These are phyloP conservation scores for Drosophila meridionalis DNA, from an alignment of 2,888 invertebrate species.

Conservation along the genomic window DNA sequence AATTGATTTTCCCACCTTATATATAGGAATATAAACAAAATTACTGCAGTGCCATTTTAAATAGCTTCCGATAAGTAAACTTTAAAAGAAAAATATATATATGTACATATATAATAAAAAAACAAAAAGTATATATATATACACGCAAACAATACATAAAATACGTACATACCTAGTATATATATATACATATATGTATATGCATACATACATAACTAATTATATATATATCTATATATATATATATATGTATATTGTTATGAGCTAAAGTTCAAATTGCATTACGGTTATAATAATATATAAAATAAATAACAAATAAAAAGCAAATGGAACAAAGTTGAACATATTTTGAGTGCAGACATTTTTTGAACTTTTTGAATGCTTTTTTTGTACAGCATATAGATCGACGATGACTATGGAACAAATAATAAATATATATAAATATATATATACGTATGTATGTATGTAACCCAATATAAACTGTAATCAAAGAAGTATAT, in stretches of 20 bases:
- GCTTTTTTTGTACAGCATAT: conserved; percentile 69
- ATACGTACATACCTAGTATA: conserved; percentile 58
- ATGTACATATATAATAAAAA: conserved; percentile 19
- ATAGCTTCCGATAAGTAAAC: conserved; percentile 82
- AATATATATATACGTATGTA: conserved; percentile 19
- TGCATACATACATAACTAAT: conserved; percentile 39
- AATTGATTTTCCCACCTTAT: conserved; percentile 84
- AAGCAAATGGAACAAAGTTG: conserved; percentile 76
- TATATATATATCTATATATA: conserved; percentile 46
- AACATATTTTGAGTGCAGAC: conserved; percentile 71
- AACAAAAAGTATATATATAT: conserved; percentile 16
- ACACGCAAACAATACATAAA: conserved; percentile 48
- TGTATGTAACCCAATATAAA: conserved; percentile 16
- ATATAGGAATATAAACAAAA: conserved; percentile 79
- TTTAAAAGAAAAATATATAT: conserved; percentile 19
- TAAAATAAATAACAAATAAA: conserved; percentile 17
- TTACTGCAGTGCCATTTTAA: conserved; percentile 84
- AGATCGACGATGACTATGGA: conserved; percentile 16
- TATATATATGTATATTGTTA: conserved; percentile 61
- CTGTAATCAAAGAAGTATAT: conserved; percentile 30
- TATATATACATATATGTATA: conserved; percentile 47
- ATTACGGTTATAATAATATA: conserved; percentile 57
- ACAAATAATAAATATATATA: conserved; percentile 17
- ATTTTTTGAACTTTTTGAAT: conserved; percentile 73
- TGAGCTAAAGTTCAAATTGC: conserved; percentile 78